Base-by-base conservation (phyloP, 2,113 vertebrate species). In the Plotosus lineatus region DNA sequence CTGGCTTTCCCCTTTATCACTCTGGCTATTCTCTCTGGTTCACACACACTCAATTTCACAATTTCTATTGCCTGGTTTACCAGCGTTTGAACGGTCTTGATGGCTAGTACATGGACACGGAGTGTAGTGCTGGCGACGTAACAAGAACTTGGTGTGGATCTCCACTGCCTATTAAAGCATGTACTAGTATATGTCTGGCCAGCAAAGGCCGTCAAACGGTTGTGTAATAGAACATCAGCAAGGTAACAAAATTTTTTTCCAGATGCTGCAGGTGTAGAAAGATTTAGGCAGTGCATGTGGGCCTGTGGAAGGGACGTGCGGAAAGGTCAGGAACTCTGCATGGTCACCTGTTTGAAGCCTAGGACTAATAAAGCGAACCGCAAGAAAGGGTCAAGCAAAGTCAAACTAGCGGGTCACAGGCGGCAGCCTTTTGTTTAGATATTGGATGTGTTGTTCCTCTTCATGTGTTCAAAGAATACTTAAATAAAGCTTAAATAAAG, bases 191-290 rank as follows among this genome's bases (percentile, higher is more conserved):
- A 61, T 78, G 78, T 69, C 79, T 38, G 26, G 78, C 69, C 79
- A 46, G 69, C 8, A 31, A 19, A 53, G 71, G 74, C 12, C 28
- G 60, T 74, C 40, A 53, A 3, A 8, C 79, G 81, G 44, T 58
- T 56, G 26, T 5, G 40, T 75, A 44, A 75, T 71, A 44, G 77
- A 78, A 72, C 66, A 78, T 73, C 58, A 72, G 68, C 46, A 79
- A 44, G 72, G 61, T 50, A 17, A 9, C 33, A 65, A 55, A 85
- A 87, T 85, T 74, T 40, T n/a, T 55, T 87, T 87, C 85, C 85
- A 87, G 85, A 87, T 87, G 85, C 50, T 80, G 80, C 60, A 85
- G 55, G 80, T 80, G 69, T 86, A 71, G 55, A 81, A 80, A 80
- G 81, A 58, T 48, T 65, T 38, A 73, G 51, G 17, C 61, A 2